Evolutionary conservation across 2,113 vertebrate genomes (phyloP), one percentile per base, ranked within the genome.

Genomic region (Saccopteryx bilineata): DNA sequence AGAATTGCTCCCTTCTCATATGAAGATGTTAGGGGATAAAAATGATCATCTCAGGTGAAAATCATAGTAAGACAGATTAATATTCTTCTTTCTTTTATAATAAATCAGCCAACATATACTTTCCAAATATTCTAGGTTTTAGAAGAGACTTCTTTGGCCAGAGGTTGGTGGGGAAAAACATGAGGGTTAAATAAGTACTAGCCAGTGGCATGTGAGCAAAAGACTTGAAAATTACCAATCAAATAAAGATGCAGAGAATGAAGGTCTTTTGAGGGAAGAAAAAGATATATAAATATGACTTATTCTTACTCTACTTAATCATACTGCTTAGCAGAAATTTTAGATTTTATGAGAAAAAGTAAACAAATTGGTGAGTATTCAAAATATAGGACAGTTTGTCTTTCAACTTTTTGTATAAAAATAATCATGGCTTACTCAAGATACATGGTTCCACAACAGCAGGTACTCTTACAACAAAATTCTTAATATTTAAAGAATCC

Each of bases 1-100:
- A 93, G 7, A 71, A 31, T 23, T 58, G 12, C 11, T 93, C 86
- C 23, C 2, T 90, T 80, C 21, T 94, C 88, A 79, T 14, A 60
- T 66, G 18, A 89, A 90, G 15, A 69, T 76, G 5, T 90, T 79
- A 92, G n/a, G 21, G 80, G 39, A 71, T 7, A 28, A 85, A 87
- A 93, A 48, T 75, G 11, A 89, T 68, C n/a, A 39, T 93, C n/a
- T 74, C 24, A 80, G 21, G 39, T 84, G 65, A 92, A 96, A 90
- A 88, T 63, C 9, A 79, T 12, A 86, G 66, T 63, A 79, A 71
- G 39, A 79, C n/a, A 90, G 71, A 84, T 87, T 33, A 56, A 39
- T n/a, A n/a, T 69, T 33, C 31, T 87, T 58, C 24, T 81, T 90
- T 71, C 19, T 71, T 80, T 33, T 19, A 17, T 69, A 50, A 19